phyloP scores from a whole-genome alignment of 2,888 invertebrate genomes.

The Drosophila ustulata region DNA sequence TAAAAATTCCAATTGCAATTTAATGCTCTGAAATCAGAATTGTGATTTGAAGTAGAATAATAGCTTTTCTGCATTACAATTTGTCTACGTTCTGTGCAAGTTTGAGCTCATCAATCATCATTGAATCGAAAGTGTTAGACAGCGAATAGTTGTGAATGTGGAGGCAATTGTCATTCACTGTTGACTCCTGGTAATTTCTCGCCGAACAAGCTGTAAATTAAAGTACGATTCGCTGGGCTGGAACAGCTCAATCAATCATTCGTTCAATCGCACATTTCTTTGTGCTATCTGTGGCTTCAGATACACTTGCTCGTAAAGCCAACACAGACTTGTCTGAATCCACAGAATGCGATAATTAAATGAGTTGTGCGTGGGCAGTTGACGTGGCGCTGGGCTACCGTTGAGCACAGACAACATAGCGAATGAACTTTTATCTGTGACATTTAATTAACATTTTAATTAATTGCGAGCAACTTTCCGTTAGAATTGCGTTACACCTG shows the following conservation, averaged over 20 bases:
- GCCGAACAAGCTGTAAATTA: conserved; percentile 9
- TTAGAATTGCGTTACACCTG: conserved; percentile 66
- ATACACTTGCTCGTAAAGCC: conserved; percentile 20
- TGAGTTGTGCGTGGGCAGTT: conserved; percentile 57
- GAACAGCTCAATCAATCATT: conserved; percentile 37
- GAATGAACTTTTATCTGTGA: conserved; percentile 77
- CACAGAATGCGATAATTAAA: conserved; percentile 34
- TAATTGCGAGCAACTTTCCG: conserved; percentile 78
- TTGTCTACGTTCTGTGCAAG: neutral
- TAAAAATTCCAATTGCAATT: neutral
- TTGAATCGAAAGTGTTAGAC: conserved; percentile 2
- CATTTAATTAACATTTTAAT: conserved; percentile 81
- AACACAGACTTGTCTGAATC: conserved; percentile 29
- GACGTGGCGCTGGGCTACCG: conserved; percentile 58
- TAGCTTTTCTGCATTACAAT: neutral
- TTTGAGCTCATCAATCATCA: neutral
- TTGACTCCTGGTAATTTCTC: conserved; percentile 17
- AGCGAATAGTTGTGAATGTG: neutral
- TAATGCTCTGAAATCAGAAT: neutral
- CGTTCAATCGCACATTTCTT: conserved; percentile 4
- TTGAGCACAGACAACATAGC: conserved; percentile 25
- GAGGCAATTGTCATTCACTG: conserved; percentile 9
- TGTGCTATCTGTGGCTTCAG: neutral
- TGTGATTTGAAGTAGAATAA: neutral
- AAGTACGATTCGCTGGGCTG: neutral